Evolutionary conservation across 92 coral and sea anemone species (phyloP), one percentile per base, ranked within the genome.

Genomic region (Phenganax subtilis): DNA sequence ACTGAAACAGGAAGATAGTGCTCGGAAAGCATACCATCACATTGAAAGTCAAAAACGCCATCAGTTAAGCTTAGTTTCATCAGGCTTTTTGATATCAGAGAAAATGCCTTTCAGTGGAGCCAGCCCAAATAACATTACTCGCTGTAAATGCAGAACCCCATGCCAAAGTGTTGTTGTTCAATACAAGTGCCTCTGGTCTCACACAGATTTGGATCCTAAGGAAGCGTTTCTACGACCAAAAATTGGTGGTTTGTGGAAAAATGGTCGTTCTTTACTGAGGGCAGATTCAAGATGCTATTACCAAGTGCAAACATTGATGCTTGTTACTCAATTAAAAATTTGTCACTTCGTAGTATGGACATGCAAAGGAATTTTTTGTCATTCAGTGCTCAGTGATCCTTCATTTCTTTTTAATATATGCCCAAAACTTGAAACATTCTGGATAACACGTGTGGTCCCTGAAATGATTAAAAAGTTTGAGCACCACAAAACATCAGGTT

Each of bases 301-400:
- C 28, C 70, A 76, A 76, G 31, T 76, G n/a, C 81, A 76, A 57
- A 37, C 37, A 1, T 25, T 57, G 6, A 75, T 75, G 80, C 65
- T 14, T 57, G 80, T 17, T 54, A 17, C 69, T 27, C 53, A 76
- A 51, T 57, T 58, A 57, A 55, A 60, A 76, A 20, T 30, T 17
- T 76, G 69, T 76, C 17, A 76, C 55, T 60, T 76, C 9, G 81
- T 76, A 37, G 81, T 76, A 55, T 76, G 81, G 81, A 76, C 71
- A 3, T 2, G 44, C 7, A 76, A 76, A 37, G 20, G 54, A 31
- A 76, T 76, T 58, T 76, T 76, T 37, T 76, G 68, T 76, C 69
- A 31, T 20, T 54, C 16, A 12, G 10, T 76, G 27, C 10, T 8
- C 14, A 28, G 31, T 57, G 63, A n/a, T 12, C 81, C 81, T 3